These are phyloP conservation scores for Dufourea novaeangliae DNA, from an alignment of 1,140 invertebrate genomes.

Conservation along the genomic window DNA sequence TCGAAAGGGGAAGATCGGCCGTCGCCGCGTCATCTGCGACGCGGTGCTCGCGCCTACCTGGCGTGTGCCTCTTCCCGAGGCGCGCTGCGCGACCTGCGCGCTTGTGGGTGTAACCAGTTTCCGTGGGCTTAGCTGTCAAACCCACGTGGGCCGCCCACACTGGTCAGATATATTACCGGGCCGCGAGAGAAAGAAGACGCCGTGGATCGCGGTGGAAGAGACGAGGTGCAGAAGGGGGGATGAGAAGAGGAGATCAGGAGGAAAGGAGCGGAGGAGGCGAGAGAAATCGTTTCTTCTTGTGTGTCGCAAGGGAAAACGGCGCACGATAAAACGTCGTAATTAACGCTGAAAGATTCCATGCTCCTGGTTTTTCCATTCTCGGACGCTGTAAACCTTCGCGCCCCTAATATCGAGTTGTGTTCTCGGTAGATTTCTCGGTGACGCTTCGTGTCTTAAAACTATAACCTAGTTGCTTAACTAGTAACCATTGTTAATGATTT, in stretches of 20 bases:
- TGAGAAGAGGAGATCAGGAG: neutral
- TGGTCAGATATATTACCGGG: constrained; percentile 65
- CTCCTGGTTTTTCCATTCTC: neutral
- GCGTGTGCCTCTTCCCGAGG: constrained; percentile 62
- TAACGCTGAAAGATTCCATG: constrained; percentile 5
- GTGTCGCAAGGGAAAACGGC: constrained; percentile 41
- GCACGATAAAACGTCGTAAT: constrained; percentile 25
- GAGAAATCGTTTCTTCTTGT: constrained; percentile 35
- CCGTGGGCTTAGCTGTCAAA: constrained; percentile 79
- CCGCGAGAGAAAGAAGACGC: constrained; percentile 60
- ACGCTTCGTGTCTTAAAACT: too few relatives aligned
- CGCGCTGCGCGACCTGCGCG: constrained; percentile 47
- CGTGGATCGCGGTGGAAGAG: constrained; percentile 18
- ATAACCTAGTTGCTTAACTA: too few relatives aligned
- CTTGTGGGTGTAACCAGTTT: constrained; percentile 80
- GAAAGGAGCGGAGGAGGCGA: neutral
- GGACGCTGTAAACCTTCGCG: neutral
- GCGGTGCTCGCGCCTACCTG: constrained; percentile 47
- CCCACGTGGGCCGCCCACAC: constrained; percentile 81
- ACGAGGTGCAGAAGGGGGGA: neutral
- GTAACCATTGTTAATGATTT: too few relatives aligned
- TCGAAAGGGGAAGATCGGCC: constrained; percentile 16
- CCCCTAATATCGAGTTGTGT: neutral
- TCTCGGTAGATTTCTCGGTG: too few relatives aligned
- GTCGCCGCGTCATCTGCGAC: neutral